Base-by-base conservation (phyloP, 2,888 invertebrate species). In the Dusona sp. region DNA sequence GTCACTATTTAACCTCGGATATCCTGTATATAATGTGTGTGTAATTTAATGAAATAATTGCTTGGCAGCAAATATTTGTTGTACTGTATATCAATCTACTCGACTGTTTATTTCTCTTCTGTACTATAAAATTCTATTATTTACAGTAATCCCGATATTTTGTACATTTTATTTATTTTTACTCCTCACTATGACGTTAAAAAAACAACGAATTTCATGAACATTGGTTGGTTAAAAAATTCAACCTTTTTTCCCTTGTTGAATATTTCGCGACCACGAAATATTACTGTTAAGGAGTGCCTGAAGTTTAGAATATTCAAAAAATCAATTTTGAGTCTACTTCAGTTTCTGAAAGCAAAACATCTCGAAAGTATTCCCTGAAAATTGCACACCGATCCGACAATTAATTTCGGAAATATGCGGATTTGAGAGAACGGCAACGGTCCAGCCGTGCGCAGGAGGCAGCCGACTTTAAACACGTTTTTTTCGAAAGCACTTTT, bases 41-140 rank as follows among this genome's bases (percentile, higher is more conserved):
- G 4, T 45, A 42, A 19, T 19, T 45, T 29, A 73, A 65, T 22
- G 61, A 33, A 68, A 36, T 74, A 64, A 74, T 74, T 64, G 70
- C 67, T 65, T 48, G 82, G 85, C 79, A 79, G 85, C 79, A 82
- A 67, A 65, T 83, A 79, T 79, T 79, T 75, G 68, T 86, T 83
- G 77, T 78, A 79, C 79, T 65, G 36, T 42, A 22, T 64, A 77
- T 64, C 64, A 65, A 64, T 36, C 61, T 74, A 64, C 79, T 64
- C 70, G 61, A 72, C n/a, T 45, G 54, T 72, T 51, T 45, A 36
- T 51, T 54, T 54, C 11, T 54, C 38, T 73, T 65, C 33, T 61
- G 38, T 45, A 65, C 33, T 74, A 29, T 74, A 77, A 67, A 16
- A 54, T 65, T 81, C 61, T 80, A 25, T 51, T 48, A 51, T 42